Percentiles rank a stretch among this genome's conserved stretches.
Evolutionary conservation across 2,113 vertebrate species (phyloP).

Genomic region (Cynocephalus volans): DNA sequence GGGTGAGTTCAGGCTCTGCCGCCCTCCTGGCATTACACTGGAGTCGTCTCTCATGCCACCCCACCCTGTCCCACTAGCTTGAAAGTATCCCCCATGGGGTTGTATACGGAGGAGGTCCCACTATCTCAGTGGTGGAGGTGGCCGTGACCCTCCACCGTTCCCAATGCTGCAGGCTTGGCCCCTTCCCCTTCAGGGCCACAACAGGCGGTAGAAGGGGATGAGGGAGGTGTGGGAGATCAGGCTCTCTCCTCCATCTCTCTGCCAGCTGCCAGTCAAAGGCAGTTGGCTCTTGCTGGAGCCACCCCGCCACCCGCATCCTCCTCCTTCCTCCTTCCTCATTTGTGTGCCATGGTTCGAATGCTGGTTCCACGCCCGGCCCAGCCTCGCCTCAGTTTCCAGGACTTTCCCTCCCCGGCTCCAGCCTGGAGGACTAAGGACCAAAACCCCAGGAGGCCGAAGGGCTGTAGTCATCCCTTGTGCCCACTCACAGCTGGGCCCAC

Average conservation of each 20-base stretch:
- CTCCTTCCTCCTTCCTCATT: not conserved
- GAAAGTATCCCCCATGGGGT: not conserved
- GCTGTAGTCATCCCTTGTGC: not conserved
- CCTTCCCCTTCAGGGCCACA: not conserved
- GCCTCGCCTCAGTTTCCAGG: not conserved
- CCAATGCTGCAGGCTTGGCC: not conserved
- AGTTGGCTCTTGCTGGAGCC: not conserved
- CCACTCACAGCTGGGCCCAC: not conserved
- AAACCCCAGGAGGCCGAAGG: not conserved
- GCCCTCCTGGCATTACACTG: not conserved
- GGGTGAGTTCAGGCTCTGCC: not conserved
- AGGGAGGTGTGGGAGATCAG: not conserved
- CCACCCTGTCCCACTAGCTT: not conserved
- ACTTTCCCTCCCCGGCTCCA: not conserved
- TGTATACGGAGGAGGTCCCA: too few species aligned
- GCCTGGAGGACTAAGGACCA: constrained; percentile 37
- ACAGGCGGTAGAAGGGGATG: not conserved
- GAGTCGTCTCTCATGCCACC: not conserved
- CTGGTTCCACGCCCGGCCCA: not conserved
- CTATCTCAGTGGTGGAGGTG: not conserved
- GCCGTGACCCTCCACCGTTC: not conserved
- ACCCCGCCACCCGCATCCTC: rapidly evolving
- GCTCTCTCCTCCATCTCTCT: not conserved
- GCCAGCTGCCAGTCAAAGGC: constrained; percentile 8
- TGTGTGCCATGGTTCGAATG: constrained; percentile 62